These are phyloP conservation scores for Sebastes minor DNA, from an alignment of 2,797 vertebrate species.

Conservation along the genomic window DNA sequence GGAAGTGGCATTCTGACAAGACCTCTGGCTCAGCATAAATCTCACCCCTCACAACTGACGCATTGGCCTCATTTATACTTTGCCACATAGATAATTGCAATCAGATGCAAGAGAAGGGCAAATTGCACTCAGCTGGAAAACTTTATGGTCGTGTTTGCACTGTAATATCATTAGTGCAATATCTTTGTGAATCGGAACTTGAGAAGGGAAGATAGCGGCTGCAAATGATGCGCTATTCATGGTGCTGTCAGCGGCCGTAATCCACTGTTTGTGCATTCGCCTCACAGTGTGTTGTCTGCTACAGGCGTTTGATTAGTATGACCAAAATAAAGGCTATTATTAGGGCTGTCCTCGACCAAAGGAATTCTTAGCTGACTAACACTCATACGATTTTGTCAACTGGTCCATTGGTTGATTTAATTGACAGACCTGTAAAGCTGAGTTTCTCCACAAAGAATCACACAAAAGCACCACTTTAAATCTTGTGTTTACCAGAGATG, in stretches of 20 bases:
- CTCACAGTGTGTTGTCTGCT: not conserved
- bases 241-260: not conserved
- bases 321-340: not conserved
- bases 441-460: too few species aligned
- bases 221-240: not conserved
- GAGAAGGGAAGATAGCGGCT: not conserved
- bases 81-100: not conserved
- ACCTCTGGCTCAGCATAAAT: not conserved
- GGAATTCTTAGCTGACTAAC: too few species aligned
- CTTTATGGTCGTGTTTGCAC: not conserved
- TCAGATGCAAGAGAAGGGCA: not conserved
- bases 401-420: too few species aligned
- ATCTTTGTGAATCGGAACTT: not conserved
- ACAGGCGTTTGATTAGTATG: not conserved
- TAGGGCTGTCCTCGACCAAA: too few species aligned
- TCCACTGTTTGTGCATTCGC: not conserved
- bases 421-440: fast-evolving
- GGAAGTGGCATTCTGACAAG: not conserved
- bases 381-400: too few species aligned
- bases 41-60: not conserved
- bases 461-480: too few species aligned
- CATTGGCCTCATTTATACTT: not conserved
- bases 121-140: not conserved
- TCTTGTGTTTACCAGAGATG: too few species aligned
- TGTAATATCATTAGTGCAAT: not conserved